Percentiles rank a stretch among this genome's conserved stretches.
These are phyloP conservation scores for Zelleria hepariella DNA, from an alignment of 2,888 invertebrate species.

Conservation along the genomic window DNA sequence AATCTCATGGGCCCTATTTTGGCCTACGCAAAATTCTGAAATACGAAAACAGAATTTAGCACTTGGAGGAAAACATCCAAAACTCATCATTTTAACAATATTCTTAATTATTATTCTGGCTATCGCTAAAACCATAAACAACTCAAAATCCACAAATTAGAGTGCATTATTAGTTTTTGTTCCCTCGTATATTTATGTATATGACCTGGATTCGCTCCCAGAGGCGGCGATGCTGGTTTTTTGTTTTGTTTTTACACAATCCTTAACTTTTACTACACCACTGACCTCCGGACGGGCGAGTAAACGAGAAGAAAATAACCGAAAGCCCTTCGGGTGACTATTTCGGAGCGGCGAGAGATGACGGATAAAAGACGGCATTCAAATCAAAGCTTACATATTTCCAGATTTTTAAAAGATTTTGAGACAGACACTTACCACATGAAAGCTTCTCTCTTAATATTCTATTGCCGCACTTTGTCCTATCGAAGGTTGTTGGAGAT, in stretches of 20 bases:
- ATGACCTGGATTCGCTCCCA: conserved; percentile 55
- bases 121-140: not conserved
- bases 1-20: not conserved
- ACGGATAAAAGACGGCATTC: too few species aligned
- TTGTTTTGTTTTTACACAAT: conserved; percentile 46
- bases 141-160: not conserved
- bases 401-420: too few species aligned
- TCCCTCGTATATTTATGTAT: conserved; percentile 27
- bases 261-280: conserved; percentile 51
- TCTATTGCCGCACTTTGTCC: too few species aligned
- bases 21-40: not conserved
- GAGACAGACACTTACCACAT: too few species aligned
- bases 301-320: conserved; percentile 38
- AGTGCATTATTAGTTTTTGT: conserved; percentile 18
- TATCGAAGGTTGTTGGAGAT: too few species aligned
- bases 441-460: too few species aligned
- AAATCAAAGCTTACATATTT: too few species aligned
- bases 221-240: conserved; percentile 20
- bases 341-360: conserved; percentile 25
- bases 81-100: not conserved
- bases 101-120: not conserved
- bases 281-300: conserved; percentile 44
- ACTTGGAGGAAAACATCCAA: not conserved
- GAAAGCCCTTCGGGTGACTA: conserved; percentile 28
- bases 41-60: not conserved